Evolutionary conservation across 2,113 vertebrate genomes (phyloP).

Genomic region (Drymodes brunneopygia): DNA sequence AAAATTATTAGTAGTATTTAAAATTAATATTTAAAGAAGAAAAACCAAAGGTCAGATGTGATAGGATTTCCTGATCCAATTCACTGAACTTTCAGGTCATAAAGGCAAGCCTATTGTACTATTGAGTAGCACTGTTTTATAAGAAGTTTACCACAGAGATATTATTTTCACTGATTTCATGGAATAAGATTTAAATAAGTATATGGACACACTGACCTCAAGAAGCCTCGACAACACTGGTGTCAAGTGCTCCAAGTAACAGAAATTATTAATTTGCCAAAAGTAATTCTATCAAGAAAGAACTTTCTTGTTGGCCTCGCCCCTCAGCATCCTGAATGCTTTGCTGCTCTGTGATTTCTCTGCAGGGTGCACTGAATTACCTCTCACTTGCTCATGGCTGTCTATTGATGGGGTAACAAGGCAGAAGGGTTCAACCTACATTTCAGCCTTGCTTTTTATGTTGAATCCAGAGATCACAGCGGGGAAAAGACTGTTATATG

Average conservation of each 20-base stretch:
- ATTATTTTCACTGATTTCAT: not conserved
- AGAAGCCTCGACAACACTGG: not conserved
- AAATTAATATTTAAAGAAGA: not conserved
- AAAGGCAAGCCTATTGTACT: not conserved
- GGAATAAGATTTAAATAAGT: not conserved
- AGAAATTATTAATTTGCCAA: not conserved
- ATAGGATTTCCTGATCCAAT: not conserved
- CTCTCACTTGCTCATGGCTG: not conserved
- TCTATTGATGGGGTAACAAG: not conserved
- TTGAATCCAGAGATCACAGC: not conserved
- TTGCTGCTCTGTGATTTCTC: not conserved
- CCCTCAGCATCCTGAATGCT: not conserved
- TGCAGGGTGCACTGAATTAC: not conserved
- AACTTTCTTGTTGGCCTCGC: accelerated
- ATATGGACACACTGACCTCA: not conserved
- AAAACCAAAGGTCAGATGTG: not conserved
- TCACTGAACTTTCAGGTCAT: not conserved
- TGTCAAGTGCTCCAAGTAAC: not conserved
- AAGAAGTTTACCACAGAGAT: not conserved
- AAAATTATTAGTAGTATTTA: not conserved
- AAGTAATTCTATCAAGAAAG: not conserved
- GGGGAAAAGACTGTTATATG: accelerated
- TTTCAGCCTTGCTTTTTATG: not conserved
- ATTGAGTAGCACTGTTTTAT: not conserved
- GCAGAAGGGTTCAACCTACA: not conserved